Conservation (phyloP, 2,888 invertebrate species). For the Leptopilina drosophilae region DNA sequence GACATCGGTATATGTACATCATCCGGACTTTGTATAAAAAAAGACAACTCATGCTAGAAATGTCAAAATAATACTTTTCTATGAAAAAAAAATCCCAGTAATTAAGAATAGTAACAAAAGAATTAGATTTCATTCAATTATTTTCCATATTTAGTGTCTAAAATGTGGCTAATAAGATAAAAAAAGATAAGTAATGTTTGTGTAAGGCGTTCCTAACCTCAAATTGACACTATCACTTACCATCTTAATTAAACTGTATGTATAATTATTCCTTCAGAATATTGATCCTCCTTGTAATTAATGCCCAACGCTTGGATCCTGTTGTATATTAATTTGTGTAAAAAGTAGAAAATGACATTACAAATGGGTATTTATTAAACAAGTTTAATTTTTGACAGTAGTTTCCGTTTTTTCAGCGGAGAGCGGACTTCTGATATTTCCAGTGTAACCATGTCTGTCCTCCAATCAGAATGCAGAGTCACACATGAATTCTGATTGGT, state of each 20-base stretch:
- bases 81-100: background rate
- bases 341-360: slow-evolving; percentile 29
- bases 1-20: too few relatives aligned
- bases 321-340: background rate
- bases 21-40: too few relatives aligned
- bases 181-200: slow-evolving; percentile 1
- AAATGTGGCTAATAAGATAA: background rate
- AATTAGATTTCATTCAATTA: background rate
- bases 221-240: slow-evolving; percentile 15
- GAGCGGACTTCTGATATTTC: background rate
- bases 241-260: slow-evolving; percentile 8
- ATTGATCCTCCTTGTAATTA: background rate
- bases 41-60: background rate
- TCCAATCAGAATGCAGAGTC: slow-evolving; percentile 10
- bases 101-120: background rate
- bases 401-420: background rate
- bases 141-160: background rate
- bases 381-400: slow-evolving; percentile 16
- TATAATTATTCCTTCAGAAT: background rate
- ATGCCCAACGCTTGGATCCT: background rate
- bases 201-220: slow-evolving; percentile 37
- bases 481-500: too few relatives aligned
- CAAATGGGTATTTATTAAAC: slow-evolving; percentile 18
- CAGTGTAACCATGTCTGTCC: too few relatives aligned
- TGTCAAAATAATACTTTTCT: background rate